Conservation (phyloP, 2,113 vertebrate genomes). For the Ptychochromis oligacanthus region DNA sequence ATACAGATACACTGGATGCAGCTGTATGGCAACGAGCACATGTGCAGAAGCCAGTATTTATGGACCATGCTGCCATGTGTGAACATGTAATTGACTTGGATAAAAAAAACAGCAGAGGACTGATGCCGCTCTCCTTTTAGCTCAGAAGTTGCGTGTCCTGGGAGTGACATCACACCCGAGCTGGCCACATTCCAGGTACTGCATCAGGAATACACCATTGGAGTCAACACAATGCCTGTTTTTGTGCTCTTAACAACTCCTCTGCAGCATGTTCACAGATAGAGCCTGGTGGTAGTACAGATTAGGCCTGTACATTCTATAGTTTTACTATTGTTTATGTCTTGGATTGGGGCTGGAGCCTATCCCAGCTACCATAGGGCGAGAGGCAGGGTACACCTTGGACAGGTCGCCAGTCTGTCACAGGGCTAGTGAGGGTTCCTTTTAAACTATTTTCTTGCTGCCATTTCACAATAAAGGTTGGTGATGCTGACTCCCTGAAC, state of each 20-base stretch:
- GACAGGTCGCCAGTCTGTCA: no score
- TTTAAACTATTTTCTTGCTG: background rate
- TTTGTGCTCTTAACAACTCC: background rate
- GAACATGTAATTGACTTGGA: no score
- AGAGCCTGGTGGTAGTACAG: background rate
- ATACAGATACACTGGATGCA: background rate
- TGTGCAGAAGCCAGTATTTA: background rate
- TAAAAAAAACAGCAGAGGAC: background rate
- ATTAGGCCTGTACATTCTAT: background rate
- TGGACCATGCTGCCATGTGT: background rate
- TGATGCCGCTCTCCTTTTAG: background rate
- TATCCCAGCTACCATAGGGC: no score
- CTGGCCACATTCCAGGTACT: background rate
- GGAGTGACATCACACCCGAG: background rate
- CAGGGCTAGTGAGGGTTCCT: no score
- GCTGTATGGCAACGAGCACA: background rate
- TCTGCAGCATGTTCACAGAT: background rate
- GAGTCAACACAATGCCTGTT: background rate
- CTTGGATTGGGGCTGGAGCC: no score
- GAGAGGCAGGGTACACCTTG: no score
- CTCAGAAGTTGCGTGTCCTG: background rate
- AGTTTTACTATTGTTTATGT: background rate
- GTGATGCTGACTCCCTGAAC: background rate
- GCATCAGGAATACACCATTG: no score
- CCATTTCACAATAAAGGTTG: background rate